A percentile compares a stretch with the other conserved stretches of the same genome.
Conservation (phyloP, 2,888 invertebrate species). For the Antitype chi region DNA sequence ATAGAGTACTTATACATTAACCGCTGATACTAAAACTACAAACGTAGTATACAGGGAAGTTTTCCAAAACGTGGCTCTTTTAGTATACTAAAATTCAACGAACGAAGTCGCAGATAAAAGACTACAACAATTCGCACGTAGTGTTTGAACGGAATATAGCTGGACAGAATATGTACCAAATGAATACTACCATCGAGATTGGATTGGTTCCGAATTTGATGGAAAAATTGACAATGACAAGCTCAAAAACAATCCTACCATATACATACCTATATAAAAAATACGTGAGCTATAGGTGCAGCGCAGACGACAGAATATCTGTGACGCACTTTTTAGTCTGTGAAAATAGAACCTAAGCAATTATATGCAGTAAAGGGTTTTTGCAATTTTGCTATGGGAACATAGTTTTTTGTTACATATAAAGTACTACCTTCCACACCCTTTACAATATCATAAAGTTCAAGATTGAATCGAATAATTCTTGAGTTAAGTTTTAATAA, state of each 20-base stretch:
- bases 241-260: neutral
- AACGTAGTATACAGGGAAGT: neutral
- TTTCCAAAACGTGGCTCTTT: neutral
- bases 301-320: too few species aligned
- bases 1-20: neutral
- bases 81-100: neutral
- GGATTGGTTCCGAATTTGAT: neutral
- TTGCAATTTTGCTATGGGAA: too few species aligned
- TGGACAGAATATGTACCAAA: neutral
- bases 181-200: neutral
- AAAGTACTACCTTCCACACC: neutral
- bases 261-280: neutral
- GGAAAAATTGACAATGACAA: neutral
- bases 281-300: too few species aligned
- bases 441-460: neutral
- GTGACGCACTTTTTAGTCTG: too few species aligned
- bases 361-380: too few species aligned
- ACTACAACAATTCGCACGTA: too few species aligned
- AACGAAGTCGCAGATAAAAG: neutral
- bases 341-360: too few species aligned
- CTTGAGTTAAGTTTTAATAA: too few species aligned
- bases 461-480: too few species aligned
- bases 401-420: neutral
- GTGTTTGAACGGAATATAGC: neutral
- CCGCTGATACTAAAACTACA: neutral